Evolutionary conservation across 2,888 invertebrate species (phyloP), one percentile per base, ranked within the genome.

Genomic region (Cerastis rubricosa): DNA sequence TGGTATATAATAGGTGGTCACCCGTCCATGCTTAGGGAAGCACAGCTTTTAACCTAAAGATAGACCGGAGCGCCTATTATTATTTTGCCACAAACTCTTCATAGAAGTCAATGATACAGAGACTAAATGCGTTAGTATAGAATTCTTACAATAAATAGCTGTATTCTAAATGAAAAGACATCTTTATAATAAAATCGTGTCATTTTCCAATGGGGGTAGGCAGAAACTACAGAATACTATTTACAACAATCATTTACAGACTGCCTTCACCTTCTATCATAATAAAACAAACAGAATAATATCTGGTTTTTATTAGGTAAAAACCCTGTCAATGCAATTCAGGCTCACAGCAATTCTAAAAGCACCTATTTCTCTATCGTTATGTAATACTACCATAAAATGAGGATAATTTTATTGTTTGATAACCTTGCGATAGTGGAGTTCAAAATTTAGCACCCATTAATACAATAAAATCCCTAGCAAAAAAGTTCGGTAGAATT

Each of bases 211-310:
- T 57, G 7, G 57, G n/a, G 57, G 6, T 3, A 54, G n/a, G 51
- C n/a, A 25, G 25, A 25, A 57, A 57, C 12, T 12, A 57, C 54
- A n/a, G 25, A 25, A 25, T 6, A n/a, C 25, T 14, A 14, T 14
- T 14, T 25, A 25, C 57, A 14, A 57, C 14, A 25, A 25, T 57
- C 25, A 14, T 25, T 25, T 54, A 40, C 40, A 5, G 2, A 54
- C n/a, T 54, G 0, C 0, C 1, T n/a, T 12, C 2, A 0, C 12
- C 14, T 25, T 57, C 4, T 22, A 51, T n/a, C 22, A 51, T 1
- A 14, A 22, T 51, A n/a, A 51, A 11, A n/a, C 0, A 11, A 54
- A 6, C 51, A 54, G n/a, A 57, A 57, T 57, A 6, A 57, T 57
- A 25, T 57, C 54, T 25, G 25, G 12, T 6, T 25, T 54, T 25